These are phyloP conservation scores for Chromoteleia sp. DNA, from an alignment of 2,888 invertebrate genomes.

Conservation along the genomic window DNA sequence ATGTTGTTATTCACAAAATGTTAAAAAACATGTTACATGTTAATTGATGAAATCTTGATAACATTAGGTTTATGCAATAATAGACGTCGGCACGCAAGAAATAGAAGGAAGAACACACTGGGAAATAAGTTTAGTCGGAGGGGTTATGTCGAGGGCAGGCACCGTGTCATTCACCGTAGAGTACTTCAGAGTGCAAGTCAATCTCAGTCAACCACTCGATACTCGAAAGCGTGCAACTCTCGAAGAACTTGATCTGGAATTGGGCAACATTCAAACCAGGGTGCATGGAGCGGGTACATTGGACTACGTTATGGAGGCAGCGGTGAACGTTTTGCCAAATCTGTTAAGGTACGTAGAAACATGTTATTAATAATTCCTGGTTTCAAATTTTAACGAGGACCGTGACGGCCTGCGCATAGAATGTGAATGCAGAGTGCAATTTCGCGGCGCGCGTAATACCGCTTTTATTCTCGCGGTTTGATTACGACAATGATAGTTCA, in stretches of 20 bases:
- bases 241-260: conserved; percentile 90
- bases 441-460: not conserved
- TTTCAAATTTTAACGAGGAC: too few relatives aligned
- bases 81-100: conserved; percentile 92
- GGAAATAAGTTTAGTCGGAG: conserved; percentile 90
- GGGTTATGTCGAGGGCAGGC: conserved; percentile 89
- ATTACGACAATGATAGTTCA: too few relatives aligned
- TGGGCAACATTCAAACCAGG: conserved; percentile 93
- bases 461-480: not conserved
- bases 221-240: conserved; percentile 90
- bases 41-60: too few relatives aligned
- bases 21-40: too few relatives aligned
- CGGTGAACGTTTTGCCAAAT: conserved; percentile 93
- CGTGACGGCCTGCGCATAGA: too few relatives aligned
- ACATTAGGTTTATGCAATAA: conserved; percentile 85
- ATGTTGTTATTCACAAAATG: too few relatives aligned
- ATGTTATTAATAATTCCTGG: not conserved
- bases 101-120: conserved; percentile 92
- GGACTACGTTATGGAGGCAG: conserved; percentile 93
- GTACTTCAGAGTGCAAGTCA: conserved; percentile 89
- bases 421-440: too few relatives aligned
- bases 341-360: conserved; percentile 86
- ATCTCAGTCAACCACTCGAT: conserved; percentile 91
- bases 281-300: conserved; percentile 94
- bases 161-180: conserved; percentile 92